Percentiles rank a stretch among this genome's conserved stretches.
These are phyloP conservation scores for Lumbricus terrestris DNA, from an alignment of 2,888 invertebrate species.

Conservation along the genomic window DNA sequence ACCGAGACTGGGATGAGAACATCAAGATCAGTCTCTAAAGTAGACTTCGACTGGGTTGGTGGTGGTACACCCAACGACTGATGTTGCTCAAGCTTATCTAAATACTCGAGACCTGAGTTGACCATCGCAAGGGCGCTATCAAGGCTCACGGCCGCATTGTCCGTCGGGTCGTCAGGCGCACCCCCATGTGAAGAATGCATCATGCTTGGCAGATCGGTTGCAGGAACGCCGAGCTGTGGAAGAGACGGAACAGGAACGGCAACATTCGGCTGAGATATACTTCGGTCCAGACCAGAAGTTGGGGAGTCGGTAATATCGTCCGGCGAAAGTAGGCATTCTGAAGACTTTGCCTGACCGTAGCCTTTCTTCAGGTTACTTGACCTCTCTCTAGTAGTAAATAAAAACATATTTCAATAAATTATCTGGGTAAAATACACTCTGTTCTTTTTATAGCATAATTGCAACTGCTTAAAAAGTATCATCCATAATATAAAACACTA, in stretches of 20 bases:
- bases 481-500: too few species aligned
- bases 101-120: background rate
- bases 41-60: background rate
- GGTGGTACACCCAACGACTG: background rate
- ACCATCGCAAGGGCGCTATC: slow-evolving; percentile 4
- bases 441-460: too few species aligned
- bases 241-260: slow-evolving; percentile 8
- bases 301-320: background rate
- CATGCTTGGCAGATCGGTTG: background rate
- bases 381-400: background rate
- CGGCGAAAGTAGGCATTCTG: background rate
- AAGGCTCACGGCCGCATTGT: background rate
- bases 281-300: background rate
- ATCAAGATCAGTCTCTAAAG: background rate
- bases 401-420: background rate
- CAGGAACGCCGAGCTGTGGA: background rate
- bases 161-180: background rate
- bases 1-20: background rate
- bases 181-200: background rate
- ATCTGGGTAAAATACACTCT: too few species aligned
- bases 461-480: too few species aligned
- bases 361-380: slow-evolving; percentile 13
- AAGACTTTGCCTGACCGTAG: background rate
- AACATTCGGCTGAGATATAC: background rate
- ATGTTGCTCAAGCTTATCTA: background rate